Base-by-base conservation (phyloP, 2,113 vertebrate genomes). In the Uria lomvia region DNA sequence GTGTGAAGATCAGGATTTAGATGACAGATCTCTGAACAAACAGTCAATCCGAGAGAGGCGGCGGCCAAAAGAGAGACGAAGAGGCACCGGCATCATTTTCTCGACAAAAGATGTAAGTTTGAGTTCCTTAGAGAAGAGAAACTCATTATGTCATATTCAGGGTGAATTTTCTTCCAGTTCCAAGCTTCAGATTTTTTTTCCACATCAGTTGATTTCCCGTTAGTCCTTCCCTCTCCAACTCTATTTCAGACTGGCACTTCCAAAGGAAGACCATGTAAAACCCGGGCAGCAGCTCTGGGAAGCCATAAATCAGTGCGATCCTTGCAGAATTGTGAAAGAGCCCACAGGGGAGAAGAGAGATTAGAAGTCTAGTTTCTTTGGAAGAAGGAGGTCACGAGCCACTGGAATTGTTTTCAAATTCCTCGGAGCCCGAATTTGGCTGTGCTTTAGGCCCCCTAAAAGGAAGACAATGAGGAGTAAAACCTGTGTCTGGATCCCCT, bases 71-170 rank as follows among this genome's bases (percentile, higher is more conserved):
- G 98, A 95, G 86, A 92, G 97, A 42, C 88, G 96, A 72, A 97
- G 98, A 89, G 97, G 92, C 74, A 98, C 98, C 0, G 97, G 96
- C 59, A 98, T 98, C 66, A 97, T 97, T 72, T 97, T 97, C 92
- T 98, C 97, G 8, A 83, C 96, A n/a, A 96, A 98, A 47, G 98
- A 99, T 86, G 99, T 99, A 91, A 96, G 98, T 97, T 4, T 50
- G 65, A 68, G 32, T 55, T 90, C 65, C 34, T 75, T 60, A 30
- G n/a, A 26, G 23, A 52, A 36, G 49, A 52, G 30, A 90, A 86
- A 53, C 52, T 75, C n/a, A 19, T 38, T 75, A n/a, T 75, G 23
- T 83, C 6, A 3, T 30, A 36, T 12, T 42, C 43, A 16, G 34
- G 11, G 21, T 68, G 26, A 63, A 88, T 63, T 74, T 88, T 19